A percentile compares a stretch with the other conserved stretches of the same genome.
phyloP scores from a whole-genome alignment of 2,113 vertebrate species.

The Chaetodon trifascialis region DNA sequence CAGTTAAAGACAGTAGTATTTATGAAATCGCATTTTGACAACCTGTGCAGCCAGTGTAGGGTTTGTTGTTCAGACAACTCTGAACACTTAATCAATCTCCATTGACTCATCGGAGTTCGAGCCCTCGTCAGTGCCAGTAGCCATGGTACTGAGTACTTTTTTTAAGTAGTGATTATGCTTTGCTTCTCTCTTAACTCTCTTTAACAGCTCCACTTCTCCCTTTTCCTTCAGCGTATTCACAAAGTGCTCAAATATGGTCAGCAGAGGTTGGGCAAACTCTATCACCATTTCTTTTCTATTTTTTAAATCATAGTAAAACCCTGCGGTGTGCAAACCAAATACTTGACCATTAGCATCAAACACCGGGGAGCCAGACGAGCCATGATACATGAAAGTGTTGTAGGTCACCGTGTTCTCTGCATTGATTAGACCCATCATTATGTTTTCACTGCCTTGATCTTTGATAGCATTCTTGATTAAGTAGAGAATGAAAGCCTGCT shows the following conservation, averaged over 20 bases:
- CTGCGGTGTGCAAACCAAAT: constrained; percentile 46
- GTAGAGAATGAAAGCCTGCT: accelerated
- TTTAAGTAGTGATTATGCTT: background rate
- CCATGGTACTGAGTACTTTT: background rate
- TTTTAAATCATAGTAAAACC: accelerated
- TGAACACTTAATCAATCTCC: no score
- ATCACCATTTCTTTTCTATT: background rate
- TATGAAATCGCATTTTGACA: no score
- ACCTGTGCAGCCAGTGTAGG: no score
- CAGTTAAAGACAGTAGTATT: no score
- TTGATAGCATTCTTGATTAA: accelerated
- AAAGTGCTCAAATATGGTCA: constrained; percentile 26
- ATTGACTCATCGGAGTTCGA: no score
- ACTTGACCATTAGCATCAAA: constrained; percentile 24
- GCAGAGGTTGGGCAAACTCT: constrained; percentile 15
- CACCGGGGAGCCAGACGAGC: constrained; percentile 59
- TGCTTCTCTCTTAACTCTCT: background rate
- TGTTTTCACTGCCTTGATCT: background rate
- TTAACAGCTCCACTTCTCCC: background rate
- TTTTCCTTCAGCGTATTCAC: background rate
- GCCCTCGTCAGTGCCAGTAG: no score
- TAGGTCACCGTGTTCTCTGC: background rate
- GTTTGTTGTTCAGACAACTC: no score
- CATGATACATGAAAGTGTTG: constrained; percentile 39
- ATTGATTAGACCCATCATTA: background rate